Conservation (phyloP, 2,888 invertebrate species). For the Meteorus colon region DNA sequence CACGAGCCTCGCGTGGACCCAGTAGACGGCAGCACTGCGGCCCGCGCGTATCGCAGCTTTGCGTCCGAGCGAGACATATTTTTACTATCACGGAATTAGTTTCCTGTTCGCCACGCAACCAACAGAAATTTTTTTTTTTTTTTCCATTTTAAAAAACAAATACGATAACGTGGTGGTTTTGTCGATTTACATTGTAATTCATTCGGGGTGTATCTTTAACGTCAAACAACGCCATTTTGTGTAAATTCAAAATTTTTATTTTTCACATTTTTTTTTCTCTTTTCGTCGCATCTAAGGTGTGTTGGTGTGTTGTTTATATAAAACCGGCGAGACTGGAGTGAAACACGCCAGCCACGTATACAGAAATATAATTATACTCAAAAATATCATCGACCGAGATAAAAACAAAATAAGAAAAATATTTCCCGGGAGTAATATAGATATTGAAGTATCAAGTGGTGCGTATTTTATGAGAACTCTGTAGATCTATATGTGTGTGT, state of each 20-base stretch:
- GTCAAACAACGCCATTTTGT: slow-evolving; percentile 8
- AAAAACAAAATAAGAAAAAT: background rate
- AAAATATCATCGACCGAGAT: background rate
- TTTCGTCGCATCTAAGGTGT: background rate
- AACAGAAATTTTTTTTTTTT: background rate
- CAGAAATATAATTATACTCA: slow-evolving; percentile 8
- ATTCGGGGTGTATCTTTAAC: background rate
- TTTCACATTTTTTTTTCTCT: background rate
- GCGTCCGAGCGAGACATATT: slow-evolving; percentile 51
- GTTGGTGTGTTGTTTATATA: background rate
- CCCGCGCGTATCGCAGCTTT: slow-evolving; percentile 69
- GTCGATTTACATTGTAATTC: background rate
- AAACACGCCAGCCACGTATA: background rate
- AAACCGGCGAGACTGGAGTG: background rate
- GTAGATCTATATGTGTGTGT: background rate
- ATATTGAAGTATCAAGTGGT: background rate
- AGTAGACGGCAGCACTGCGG: slow-evolving; percentile 74
- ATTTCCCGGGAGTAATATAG: background rate
- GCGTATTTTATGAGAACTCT: background rate
- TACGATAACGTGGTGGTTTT: background rate
- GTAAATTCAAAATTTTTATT: background rate
- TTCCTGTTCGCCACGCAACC: background rate
- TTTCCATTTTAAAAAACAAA: background rate
- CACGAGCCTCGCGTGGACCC: slow-evolving; percentile 57
- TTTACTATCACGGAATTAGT: slow-evolving; percentile 18